phyloP scores from a whole-genome alignment of 2,797 vertebrate genomes.

The Sebastes steindachneri region DNA sequence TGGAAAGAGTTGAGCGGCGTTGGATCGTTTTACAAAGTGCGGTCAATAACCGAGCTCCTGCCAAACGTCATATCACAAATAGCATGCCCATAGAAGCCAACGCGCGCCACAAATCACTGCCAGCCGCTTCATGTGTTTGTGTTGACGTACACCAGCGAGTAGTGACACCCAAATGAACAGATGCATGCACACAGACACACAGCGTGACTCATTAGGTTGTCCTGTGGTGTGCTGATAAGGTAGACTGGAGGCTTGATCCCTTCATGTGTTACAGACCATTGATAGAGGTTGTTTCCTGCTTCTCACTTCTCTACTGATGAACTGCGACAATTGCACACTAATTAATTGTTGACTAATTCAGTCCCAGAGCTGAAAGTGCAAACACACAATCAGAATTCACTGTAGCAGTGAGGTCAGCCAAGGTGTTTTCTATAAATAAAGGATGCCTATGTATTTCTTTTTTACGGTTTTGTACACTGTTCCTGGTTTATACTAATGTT shows the following conservation, averaged over 20 bases:
- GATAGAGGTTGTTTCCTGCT: slow-evolving; percentile 22
- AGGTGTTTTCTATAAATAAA: not conserved
- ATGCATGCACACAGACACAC: slow-evolving; percentile 11
- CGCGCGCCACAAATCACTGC: not conserved
- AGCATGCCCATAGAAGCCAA: slow-evolving; percentile 30
- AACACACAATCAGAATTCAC: not conserved
- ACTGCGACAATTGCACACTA: slow-evolving; percentile 8
- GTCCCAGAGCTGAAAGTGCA: not conserved
- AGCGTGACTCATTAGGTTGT: slow-evolving; percentile 38
- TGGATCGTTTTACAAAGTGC: slow-evolving; percentile 63
- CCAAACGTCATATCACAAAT: slow-evolving; percentile 57
- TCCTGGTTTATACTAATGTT: not conserved
- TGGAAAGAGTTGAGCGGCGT: slow-evolving; percentile 44
- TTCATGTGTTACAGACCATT: slow-evolving; percentile 32
- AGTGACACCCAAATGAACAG: slow-evolving; percentile 12
- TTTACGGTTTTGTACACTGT: not conserved
- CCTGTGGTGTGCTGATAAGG: slow-evolving; percentile 61
- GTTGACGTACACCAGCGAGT: not conserved
- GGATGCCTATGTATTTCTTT: not conserved
- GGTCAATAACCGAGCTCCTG: slow-evolving; percentile 60
- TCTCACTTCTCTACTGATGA: not conserved
- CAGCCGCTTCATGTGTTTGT: not conserved
- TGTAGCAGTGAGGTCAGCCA: not conserved
- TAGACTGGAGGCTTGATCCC: slow-evolving; percentile 20
- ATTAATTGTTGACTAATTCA: slow-evolving; percentile 34